Conservation (phyloP, 1,140 invertebrate genomes). For the Stegodyphus mimosarum region DNA sequence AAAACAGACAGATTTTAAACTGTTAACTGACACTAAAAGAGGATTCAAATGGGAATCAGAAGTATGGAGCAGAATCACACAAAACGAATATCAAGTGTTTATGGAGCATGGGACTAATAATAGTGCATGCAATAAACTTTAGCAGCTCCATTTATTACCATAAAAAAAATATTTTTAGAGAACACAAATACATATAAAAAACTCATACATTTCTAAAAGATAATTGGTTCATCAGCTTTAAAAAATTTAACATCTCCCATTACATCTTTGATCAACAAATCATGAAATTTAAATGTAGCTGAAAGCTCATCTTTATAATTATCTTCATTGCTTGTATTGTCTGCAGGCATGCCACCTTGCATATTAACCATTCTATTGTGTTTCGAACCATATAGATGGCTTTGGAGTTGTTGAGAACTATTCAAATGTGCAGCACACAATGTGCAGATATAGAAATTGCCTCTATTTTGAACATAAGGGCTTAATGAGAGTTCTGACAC, state of each 20-base stretch:
- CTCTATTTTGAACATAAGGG: not conserved
- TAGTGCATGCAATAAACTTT: not conserved
- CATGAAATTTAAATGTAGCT: not conserved
- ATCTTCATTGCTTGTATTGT: not conserved
- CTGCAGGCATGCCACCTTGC: not conserved
- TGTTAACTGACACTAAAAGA: too few relatives aligned
- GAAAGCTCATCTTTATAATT: not conserved
- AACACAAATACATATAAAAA: not conserved
- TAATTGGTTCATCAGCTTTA: not conserved
- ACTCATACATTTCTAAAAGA: not conserved
- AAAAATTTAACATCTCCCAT: not conserved
- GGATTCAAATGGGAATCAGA: too few relatives aligned
- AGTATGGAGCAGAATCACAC: not conserved
- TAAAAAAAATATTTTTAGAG: not conserved
- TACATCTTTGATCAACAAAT: not conserved
- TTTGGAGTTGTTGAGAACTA: not conserved
- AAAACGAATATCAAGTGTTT: not conserved
- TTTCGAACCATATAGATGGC: not conserved
- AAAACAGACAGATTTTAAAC: too few relatives aligned
- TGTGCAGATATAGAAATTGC: not conserved
- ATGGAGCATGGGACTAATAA: not conserved
- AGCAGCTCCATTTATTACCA: not conserved
- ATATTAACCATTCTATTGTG: not conserved
- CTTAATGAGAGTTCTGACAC: not conserved
- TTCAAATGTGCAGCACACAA: not conserved